These are phyloP conservation scores for Panopea generosa DNA, from an alignment of 2,888 invertebrate species.

Conservation along the genomic window DNA sequence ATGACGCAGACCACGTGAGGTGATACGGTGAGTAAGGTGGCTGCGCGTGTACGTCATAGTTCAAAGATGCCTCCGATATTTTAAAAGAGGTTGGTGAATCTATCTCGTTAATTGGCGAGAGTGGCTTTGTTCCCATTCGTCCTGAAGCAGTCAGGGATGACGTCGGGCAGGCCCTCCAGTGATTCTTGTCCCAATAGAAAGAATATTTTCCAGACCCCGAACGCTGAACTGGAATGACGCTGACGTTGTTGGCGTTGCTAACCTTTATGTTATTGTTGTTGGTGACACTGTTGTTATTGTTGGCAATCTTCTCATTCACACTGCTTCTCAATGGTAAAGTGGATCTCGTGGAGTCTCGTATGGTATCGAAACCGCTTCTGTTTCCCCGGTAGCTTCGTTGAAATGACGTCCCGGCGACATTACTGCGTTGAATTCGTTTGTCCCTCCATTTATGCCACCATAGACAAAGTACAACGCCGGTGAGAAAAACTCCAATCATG, in stretches of 20 bases:
- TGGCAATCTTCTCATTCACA: conserved; percentile 36
- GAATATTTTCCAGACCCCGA: conserved; percentile 55
- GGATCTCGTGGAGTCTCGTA: conserved; percentile 69
- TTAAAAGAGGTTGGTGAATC: conserved; percentile 59
- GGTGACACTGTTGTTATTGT: conserved; percentile 2
- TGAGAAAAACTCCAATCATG: conserved; percentile 67
- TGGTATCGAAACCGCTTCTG: conserved; percentile 50
- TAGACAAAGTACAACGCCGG: conserved; percentile 66
- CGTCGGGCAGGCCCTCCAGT: conserved; percentile 61
- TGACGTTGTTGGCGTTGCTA: conserved; percentile 54
- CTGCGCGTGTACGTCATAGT: conserved; percentile 62
- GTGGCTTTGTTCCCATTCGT: conserved; percentile 43
- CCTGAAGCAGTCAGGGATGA: conserved; percentile 15
- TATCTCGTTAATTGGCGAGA: conserved; percentile 73
- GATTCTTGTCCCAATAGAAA: conserved; percentile 67
- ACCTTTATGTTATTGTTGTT: conserved; percentile 18
- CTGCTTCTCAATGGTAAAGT: conserved; percentile 66
- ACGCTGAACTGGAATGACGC: conserved; percentile 62
- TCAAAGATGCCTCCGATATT: conserved; percentile 53
- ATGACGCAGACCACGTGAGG: conserved; percentile 63
- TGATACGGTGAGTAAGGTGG: conserved; percentile 72
- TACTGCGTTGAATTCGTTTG: conserved; percentile 50
- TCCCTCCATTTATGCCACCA: conserved; percentile 72
- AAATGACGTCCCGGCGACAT: conserved; percentile 47
- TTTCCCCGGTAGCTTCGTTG: conserved; percentile 53